These are phyloP conservation scores for Platichthys flesus DNA, from an alignment of 2,113 vertebrate species.

Conservation along the genomic window DNA sequence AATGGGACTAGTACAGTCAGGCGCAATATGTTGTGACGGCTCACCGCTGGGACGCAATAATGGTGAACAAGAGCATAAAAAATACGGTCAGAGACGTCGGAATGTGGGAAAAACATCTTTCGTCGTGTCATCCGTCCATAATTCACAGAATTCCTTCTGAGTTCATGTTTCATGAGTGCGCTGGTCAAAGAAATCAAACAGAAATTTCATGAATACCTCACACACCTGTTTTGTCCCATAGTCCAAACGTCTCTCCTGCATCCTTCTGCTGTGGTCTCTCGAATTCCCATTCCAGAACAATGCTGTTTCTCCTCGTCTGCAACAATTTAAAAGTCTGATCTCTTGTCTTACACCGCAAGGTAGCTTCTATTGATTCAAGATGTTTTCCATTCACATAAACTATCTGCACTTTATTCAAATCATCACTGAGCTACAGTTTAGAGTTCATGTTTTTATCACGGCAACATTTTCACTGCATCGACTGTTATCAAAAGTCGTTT, in stretches of 20 bases:
- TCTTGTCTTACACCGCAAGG: background rate
- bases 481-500: conserved; percentile 7
- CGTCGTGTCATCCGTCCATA: conserved; percentile 19
- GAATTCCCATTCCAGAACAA: background rate
- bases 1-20: conserved; percentile 28
- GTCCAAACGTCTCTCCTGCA: background rate
- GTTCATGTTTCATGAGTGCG: conserved; percentile 1
- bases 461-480: background rate
- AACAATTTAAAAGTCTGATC: conserved; percentile 40
- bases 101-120: conserved; percentile 55
- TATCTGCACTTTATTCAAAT: background rate
- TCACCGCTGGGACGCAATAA: conserved; percentile 43
- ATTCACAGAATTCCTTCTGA: conserved; percentile 15
- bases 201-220: conserved; percentile 29
- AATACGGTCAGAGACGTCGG: conserved; percentile 35
- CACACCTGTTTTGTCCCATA: conserved; percentile 35
- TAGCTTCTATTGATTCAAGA: conserved; percentile 15
- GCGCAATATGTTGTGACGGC: conserved; percentile 45
- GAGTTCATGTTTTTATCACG: background rate
- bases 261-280: background rate
- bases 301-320: conserved; percentile 15
- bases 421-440: background rate
- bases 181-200: conserved; percentile 45
- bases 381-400: conserved; percentile 31
- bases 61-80: conserved; percentile 28